Evolutionary conservation across 2,888 invertebrate genomes (phyloP).

Genomic region (Dasypolia templi): DNA sequence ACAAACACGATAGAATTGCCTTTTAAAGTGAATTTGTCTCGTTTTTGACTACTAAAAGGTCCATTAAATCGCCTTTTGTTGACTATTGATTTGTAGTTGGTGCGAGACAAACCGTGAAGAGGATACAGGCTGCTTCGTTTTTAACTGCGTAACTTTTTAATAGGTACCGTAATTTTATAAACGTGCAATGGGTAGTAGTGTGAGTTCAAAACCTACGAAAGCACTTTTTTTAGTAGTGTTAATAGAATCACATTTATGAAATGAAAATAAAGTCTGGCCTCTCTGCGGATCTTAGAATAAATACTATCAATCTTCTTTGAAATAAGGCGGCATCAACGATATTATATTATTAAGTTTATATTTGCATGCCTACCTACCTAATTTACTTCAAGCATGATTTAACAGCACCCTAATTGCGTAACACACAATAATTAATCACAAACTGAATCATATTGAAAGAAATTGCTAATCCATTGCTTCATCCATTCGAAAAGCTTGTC

Average conservation of each 20-base stretch:
- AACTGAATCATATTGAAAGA: too few species aligned
- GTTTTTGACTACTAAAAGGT: conserved; percentile 85
- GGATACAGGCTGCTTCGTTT: conserved; percentile 74
- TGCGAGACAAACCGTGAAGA: conserved; percentile 69
- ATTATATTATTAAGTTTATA: background rate
- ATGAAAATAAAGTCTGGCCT: background rate
- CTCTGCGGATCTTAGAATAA: background rate
- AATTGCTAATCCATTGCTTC: too few species aligned
- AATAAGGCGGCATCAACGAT: background rate
- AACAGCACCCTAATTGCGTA: too few species aligned
- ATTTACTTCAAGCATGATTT: too few species aligned
- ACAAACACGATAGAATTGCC: conserved; percentile 77
- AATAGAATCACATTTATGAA: background rate
- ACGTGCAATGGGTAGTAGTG: too few species aligned
- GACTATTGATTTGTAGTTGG: conserved; percentile 84
- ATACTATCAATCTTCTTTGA: background rate
- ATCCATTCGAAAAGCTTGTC: too few species aligned
- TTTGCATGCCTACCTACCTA: too few species aligned
- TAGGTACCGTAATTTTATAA: too few species aligned
- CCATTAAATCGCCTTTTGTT: conserved; percentile 85
- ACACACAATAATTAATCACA: too few species aligned
- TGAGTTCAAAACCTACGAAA: too few species aligned
- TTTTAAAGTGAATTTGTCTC: conserved; percentile 88
- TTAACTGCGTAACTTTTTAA: background rate
- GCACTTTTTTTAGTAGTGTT: too few species aligned